Base-by-base conservation (phyloP, 1,140 invertebrate genomes). In the Drosophila kanapiae region DNA sequence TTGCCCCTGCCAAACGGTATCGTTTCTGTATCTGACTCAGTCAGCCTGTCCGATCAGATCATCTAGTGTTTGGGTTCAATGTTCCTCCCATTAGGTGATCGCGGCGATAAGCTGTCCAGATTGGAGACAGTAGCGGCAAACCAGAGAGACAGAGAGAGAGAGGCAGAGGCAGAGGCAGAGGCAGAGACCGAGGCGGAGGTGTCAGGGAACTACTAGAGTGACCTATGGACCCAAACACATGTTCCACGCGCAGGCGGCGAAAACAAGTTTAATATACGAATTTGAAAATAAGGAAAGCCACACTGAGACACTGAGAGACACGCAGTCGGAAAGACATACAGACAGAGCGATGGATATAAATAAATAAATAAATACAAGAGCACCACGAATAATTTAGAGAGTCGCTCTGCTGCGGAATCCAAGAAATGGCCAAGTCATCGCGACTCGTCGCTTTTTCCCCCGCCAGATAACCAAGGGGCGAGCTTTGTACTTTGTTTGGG, bases 141-240 rank as follows among this genome's bases (percentile, higher is more conserved):
- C 51, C 13, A 35, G 35, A 65, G 27, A 33, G 27, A n/a, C n/a
- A 65, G 35, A 3, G 7, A 16, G 43, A 49, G n/a, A 9, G 27
- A 16, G 23, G n/a, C 47, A 56, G 18, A 6, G 27, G 10, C 14
- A 35, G 18, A n/a, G 18, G 7, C 4, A 33, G 11, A 33, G 14
- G 6, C 13, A 2, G 6, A n/a, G 18, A 13, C 10, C 45, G 37
- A 71, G 13, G 13, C 8, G 18, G 29, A 33, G 59, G 27, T 18
- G 43, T 49, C 2, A 29, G 59, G 18, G 48, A 48, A 37, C 65
- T 14, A 43, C n/a, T 53, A 40, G 65, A 69, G 51, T 79, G 84
- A 88, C 85, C 84, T 88, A 84, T 80, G 84, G 85, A 88, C 85
- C 74, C 69, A 76, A 84, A 84, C 85, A 90, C 81, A 82, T 90